Percentiles rank a stretch among this genome's conserved stretches.
Conservation (phyloP, 2,113 vertebrate species). For the Alosa alosa region DNA sequence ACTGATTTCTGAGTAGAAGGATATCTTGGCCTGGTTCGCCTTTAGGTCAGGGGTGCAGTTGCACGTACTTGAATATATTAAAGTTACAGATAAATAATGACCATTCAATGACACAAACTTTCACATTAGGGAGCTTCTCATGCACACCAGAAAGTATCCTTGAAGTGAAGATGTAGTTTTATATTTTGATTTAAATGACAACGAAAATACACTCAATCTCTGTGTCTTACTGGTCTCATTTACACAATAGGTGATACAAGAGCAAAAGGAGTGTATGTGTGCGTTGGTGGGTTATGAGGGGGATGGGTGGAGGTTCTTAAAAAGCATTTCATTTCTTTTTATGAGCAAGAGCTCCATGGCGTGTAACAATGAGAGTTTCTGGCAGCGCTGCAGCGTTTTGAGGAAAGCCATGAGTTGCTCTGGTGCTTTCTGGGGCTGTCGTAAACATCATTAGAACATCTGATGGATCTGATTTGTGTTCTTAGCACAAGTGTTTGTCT, state of each 20-base stretch:
- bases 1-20: background rate
- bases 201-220: too few species aligned
- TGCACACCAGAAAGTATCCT: too few species aligned
- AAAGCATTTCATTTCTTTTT: background rate
- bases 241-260: background rate
- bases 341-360: background rate
- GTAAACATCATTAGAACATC: slow-evolving; percentile 12
- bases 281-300: background rate
- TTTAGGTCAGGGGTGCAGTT: background rate
- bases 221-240: too few species aligned
- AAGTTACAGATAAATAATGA: background rate
- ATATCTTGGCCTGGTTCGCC: background rate
- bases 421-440: background rate
- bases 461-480: background rate
- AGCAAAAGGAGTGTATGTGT: background rate
- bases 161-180: too few species aligned
- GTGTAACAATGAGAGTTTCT: background rate
- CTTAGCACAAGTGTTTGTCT: background rate
- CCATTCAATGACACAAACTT: too few species aligned
- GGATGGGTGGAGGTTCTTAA: background rate
- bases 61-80: background rate
- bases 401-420: slow-evolving; percentile 4
- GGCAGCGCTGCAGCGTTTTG: background rate
- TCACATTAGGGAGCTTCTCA: too few species aligned
- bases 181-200: too few species aligned